A percentile compares a stretch with the other conserved stretches of the same genome.
phyloP scores from a whole-genome alignment of 2,113 vertebrate genomes.

The Peromyscus maniculatus region DNA sequence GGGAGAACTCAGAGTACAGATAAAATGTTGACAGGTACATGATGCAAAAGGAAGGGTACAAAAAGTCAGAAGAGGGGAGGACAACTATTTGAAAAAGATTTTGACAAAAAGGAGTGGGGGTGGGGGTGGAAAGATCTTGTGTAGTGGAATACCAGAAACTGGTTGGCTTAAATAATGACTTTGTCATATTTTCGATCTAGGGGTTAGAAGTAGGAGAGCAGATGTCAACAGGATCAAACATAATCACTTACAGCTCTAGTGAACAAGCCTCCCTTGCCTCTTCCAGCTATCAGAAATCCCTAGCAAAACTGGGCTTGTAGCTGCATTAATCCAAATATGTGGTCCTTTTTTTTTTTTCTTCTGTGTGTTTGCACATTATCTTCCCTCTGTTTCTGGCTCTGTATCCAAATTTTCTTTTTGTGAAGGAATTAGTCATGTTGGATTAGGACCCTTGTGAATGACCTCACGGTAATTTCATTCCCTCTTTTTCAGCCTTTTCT shows the following conservation, averaged over 20 bases:
- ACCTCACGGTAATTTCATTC: neutral
- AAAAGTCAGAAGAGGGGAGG: neutral
- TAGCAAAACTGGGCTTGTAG: neutral
- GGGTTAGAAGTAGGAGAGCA: neutral
- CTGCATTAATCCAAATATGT: rapidly evolving
- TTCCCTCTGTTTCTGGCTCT: neutral
- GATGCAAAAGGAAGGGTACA: neutral
- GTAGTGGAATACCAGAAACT: neutral
- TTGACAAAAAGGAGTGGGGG: neutral
- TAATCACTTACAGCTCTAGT: neutral
- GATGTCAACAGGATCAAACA: neutral
- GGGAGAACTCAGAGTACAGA: neutral
- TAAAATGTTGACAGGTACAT: neutral
- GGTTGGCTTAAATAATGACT: neutral
- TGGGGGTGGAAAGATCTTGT: neutral
- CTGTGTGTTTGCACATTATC: neutral
- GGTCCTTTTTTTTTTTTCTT: no score
- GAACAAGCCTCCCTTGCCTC: neutral
- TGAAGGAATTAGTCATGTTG: neutral
- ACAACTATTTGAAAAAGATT: neutral
- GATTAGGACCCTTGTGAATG: neutral
- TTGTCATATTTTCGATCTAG: neutral
- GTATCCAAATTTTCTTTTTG: neutral
- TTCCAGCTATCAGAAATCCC: neutral
- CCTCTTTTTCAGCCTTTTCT: neutral